Conservation (phyloP, 2,888 invertebrate genomes). For the Xylota segnis region DNA sequence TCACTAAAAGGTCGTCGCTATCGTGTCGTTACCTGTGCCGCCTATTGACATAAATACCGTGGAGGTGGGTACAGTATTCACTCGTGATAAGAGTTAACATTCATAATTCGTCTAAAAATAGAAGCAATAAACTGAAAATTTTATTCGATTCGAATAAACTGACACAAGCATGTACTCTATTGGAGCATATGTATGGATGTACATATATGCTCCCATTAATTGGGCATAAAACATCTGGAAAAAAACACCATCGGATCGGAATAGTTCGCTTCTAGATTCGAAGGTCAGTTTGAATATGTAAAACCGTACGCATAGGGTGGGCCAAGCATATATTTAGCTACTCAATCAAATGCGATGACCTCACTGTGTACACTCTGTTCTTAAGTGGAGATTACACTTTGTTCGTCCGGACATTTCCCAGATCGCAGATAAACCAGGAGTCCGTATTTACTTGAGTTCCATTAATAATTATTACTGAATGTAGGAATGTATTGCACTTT, state of each 20-base stretch:
- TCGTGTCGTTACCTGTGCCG: slow-evolving; percentile 11
- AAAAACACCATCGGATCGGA: neutral
- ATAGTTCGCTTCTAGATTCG: neutral
- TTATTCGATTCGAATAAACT: neutral
- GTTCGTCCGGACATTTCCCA: too few species aligned
- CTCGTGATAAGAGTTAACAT: neutral
- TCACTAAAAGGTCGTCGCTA: neutral
- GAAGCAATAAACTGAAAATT: neutral
- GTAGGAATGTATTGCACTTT: too few species aligned
- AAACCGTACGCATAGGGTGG: neutral
- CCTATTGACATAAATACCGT: neutral
- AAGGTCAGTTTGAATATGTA: neutral
- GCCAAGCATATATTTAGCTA: neutral
- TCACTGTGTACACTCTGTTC: too few species aligned
- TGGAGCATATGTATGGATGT: neutral
- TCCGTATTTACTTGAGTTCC: too few species aligned
- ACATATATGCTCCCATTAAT: neutral
- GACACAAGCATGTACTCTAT: neutral
- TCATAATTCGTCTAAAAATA: neutral
- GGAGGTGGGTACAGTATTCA: neutral
- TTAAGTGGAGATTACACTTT: too few species aligned
- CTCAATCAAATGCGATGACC: too few species aligned
- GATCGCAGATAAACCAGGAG: too few species aligned
- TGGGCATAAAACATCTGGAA: neutral
- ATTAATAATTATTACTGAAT: too few species aligned